Conservation (phyloP, 2,888 invertebrate genomes). For the Molorchus minor region DNA sequence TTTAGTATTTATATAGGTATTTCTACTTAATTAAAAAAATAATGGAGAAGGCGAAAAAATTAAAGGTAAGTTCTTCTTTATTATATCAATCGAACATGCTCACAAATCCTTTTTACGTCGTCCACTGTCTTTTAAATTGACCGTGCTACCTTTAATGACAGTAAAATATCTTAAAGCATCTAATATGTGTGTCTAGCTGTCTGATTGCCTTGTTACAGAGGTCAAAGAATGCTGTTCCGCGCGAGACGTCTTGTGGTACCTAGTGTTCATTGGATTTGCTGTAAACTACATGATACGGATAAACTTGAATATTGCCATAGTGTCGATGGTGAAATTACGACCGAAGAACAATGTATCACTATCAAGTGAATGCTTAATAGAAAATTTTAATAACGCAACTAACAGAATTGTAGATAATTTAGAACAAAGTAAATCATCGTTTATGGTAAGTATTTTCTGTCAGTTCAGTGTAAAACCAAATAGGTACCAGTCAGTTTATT, state of each 20-base stretch:
- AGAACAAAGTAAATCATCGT: not conserved
- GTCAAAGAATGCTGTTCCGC: conserved; percentile 50
- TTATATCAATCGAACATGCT: not conserved
- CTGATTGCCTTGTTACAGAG: conserved; percentile 30
- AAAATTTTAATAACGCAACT: conserved; percentile 1
- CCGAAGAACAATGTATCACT: conserved; percentile 47
- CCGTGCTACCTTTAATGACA: too few species aligned
- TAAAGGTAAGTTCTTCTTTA: conserved; percentile 12
- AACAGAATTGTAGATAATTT: too few species aligned
- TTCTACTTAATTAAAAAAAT: not conserved
- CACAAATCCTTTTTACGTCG: too few species aligned
- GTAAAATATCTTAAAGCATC: too few species aligned
- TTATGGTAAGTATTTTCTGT: not conserved
- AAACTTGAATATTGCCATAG: conserved; percentile 74
- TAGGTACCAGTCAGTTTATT: too few species aligned
- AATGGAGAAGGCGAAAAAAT: conserved; percentile 21
- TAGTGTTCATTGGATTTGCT: conserved; percentile 72
- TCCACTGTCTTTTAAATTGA: too few species aligned
- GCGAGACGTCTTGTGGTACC: conserved; percentile 68
- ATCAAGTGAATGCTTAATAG: conserved; percentile 47
- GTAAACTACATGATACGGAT: conserved; percentile 75
- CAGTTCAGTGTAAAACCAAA: too few species aligned
- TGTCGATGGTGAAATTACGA: conserved; percentile 68
- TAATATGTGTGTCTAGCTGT: too few species aligned
- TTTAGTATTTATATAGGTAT: not conserved